A percentile compares a stretch with the other conserved stretches of the same genome.
Conservation (phyloP, 2,113 vertebrate genomes). For the Callorhinus ursinus region DNA sequence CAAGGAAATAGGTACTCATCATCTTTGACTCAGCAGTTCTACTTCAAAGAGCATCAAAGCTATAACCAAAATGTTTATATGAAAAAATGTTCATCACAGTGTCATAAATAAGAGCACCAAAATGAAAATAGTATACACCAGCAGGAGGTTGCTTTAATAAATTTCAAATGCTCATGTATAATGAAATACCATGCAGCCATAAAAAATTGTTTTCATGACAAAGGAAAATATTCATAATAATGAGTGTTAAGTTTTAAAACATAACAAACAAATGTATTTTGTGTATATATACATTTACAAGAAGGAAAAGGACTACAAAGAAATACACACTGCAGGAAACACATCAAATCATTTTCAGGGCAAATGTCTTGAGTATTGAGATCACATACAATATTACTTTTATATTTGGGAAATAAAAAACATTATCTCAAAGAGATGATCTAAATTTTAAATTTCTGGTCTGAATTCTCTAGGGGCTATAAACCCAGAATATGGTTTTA, state of each 20-base stretch:
- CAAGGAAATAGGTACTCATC: neutral
- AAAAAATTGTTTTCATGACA: conserved; percentile 30
- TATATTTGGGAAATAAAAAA: conserved; percentile 47
- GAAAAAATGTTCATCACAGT: neutral
- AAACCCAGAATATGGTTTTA: conserved; percentile 42
- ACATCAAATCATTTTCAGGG: conserved; percentile 24
- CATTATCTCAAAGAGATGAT: conserved; percentile 40
- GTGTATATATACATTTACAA: neutral
- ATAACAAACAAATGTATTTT: conserved; percentile 46
- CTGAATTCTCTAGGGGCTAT: conserved; percentile 30
- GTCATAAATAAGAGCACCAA: conserved; percentile 42
- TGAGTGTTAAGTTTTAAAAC: conserved; percentile 30
- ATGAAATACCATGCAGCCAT: neutral
- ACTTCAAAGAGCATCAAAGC: neutral
- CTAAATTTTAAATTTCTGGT: conserved; percentile 53
- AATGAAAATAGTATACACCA: conserved; percentile 37
- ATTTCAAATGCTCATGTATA: conserved; percentile 24
- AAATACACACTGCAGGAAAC: conserved; percentile 33
- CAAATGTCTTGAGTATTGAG: neutral
- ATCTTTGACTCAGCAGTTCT: conserved; percentile 4
- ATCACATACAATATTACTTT: conserved; percentile 2
- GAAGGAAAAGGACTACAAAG: conserved; percentile 8
- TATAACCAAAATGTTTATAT: neutral
- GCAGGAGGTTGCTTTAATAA: neutral
- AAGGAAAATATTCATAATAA: conserved; percentile 7